Evolutionary conservation across 2,888 invertebrate species (phyloP).

Genomic region (Agapostemon virescens): DNA sequence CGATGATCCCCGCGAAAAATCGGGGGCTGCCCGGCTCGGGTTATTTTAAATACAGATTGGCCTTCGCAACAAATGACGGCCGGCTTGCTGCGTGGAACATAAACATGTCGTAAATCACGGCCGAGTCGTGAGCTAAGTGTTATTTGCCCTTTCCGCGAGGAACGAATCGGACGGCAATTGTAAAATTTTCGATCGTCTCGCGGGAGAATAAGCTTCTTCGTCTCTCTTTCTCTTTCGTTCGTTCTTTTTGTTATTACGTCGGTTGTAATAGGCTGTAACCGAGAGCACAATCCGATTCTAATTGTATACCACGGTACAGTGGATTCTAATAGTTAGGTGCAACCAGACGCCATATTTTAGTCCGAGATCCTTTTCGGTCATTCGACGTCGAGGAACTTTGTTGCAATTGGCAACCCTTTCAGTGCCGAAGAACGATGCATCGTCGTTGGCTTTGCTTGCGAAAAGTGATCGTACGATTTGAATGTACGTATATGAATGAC

Average conservation of each 20-base stretch:
- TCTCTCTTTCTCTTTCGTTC: too few relatives aligned
- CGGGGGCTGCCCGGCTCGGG: neutral
- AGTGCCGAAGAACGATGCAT: too few relatives aligned
- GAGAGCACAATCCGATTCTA: conserved; percentile 2
- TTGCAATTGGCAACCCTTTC: neutral
- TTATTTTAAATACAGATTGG: conserved; percentile 54
- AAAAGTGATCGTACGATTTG: too few relatives aligned
- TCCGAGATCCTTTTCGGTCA: neutral
- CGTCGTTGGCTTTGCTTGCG: too few relatives aligned
- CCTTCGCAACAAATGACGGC: conserved; percentile 45
- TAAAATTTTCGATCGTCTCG: conserved; percentile 7
- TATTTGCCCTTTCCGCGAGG: conserved; percentile 5
- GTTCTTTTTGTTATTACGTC: neutral
- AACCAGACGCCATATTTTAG: conserved; percentile 1
- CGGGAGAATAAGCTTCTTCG: neutral
- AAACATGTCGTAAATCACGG: conserved; percentile 54
- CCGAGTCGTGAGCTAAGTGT: conserved; percentile 21
- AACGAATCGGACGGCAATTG: conserved; percentile 11
- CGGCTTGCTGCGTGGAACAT: conserved; percentile 26
- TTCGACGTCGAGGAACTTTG: neutral
- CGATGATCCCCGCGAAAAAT: conserved; percentile 31
- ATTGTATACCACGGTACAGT: neutral
- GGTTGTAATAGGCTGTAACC: conserved; percentile 1
- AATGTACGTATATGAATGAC: too few relatives aligned
- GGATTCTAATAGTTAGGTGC: neutral